Evolutionary conservation across 2,113 vertebrate genomes (phyloP).

Genomic region (Hemichromis elongatus): DNA sequence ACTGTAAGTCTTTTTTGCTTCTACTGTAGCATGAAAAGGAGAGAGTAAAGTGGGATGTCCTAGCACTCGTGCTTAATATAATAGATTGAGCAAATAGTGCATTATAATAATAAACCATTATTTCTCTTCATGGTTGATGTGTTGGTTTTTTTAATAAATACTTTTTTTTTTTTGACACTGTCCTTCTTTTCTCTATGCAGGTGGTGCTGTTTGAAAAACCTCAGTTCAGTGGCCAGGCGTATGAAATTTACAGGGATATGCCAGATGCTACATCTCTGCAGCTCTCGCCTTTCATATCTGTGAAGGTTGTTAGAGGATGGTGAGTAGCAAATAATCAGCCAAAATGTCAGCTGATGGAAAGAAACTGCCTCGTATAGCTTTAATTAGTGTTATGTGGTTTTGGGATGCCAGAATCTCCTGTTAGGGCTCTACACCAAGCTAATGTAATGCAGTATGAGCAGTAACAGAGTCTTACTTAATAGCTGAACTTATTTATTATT

Average conservation of each 20-base stretch:
- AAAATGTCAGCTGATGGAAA: background rate
- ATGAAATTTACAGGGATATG: conserved; percentile 82
- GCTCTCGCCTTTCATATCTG: conserved; percentile 77
- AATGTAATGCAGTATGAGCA: background rate
- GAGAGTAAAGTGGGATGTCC: background rate
- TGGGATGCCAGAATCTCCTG: background rate
- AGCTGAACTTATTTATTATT: background rate
- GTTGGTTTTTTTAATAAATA: background rate
- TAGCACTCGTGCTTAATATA: background rate
- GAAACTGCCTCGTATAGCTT: background rate
- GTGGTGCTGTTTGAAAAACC: conserved; percentile 81
- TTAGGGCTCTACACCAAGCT: background rate
- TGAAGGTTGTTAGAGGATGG: conserved; percentile 91
- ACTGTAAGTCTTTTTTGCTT: background rate
- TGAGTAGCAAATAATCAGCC: conserved; percentile 59
- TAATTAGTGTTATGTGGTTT: background rate
- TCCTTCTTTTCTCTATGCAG: conserved; percentile 60
- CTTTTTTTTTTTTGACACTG: background rate
- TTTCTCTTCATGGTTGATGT: background rate
- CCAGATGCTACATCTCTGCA: conserved; percentile 79
- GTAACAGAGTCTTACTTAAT: background rate
- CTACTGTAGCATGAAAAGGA: background rate
- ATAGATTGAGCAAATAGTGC: background rate
- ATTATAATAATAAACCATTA: background rate
- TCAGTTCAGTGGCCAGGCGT: conserved; percentile 65